Conservation (phyloP, 1,140 invertebrate species). For the Plectrocnemia conspersa region DNA sequence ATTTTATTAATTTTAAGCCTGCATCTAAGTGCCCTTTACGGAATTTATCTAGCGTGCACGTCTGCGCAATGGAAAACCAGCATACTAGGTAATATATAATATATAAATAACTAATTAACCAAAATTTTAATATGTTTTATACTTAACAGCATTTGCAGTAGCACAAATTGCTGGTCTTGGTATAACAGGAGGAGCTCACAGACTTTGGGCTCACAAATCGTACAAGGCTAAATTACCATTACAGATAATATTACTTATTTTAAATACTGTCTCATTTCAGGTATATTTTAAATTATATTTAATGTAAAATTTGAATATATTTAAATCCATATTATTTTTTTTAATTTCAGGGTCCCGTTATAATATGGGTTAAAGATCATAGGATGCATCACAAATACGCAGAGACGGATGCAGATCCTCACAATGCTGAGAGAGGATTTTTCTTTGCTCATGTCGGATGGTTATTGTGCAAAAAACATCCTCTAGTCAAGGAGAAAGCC, state of each 20-base stretch:
- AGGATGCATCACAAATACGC: constrained; percentile 62
- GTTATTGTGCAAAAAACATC: constrained; percentile 73
- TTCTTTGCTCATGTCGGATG: constrained; percentile 85
- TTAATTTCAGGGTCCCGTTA: constrained; percentile 42
- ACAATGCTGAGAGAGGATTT: constrained; percentile 66
- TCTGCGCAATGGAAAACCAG: constrained; percentile 65
- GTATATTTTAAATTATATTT: constrained; percentile 3
- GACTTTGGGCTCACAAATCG: constrained; percentile 62
- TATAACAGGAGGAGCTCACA: constrained; percentile 62
- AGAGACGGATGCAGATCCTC: constrained; percentile 60
- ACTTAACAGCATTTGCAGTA: too few relatives aligned
- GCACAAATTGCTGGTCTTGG: too few relatives aligned
- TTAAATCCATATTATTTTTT: neutral
- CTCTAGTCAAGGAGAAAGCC: constrained; percentile 69
- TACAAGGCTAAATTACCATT: constrained; percentile 59
- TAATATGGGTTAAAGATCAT: constrained; percentile 52
- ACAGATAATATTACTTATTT: constrained; percentile 34
- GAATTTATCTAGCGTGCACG: constrained; percentile 65
- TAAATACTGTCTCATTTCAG: constrained; percentile 35
- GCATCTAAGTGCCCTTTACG: constrained; percentile 76
- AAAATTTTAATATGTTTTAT: too few relatives aligned
- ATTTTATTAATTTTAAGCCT: constrained; percentile 70
- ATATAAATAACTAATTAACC: too few relatives aligned
- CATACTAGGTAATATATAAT: constrained; percentile 67
- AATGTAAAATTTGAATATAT: neutral